Evolutionary conservation across 2,888 invertebrate species (phyloP).

Genomic region (Nudaria mundana): DNA sequence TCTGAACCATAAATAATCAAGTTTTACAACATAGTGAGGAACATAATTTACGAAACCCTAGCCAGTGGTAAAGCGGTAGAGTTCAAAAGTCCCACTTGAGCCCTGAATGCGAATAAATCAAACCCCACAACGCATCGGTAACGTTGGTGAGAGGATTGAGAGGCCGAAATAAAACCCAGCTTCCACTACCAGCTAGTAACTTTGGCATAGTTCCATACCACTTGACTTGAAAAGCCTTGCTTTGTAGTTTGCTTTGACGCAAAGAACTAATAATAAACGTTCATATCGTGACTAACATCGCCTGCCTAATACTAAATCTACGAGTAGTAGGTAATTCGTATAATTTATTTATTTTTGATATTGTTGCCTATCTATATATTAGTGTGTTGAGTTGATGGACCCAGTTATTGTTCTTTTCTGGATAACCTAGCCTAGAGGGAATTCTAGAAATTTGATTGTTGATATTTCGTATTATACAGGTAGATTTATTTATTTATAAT

Average conservation of each 20-base stretch:
- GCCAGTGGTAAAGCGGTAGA: constrained; percentile 43
- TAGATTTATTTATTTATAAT: too few species aligned
- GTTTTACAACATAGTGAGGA: constrained; percentile 36
- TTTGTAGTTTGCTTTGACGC: constrained; percentile 22
- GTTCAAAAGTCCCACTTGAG: constrained; percentile 57
- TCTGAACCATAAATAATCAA: constrained; percentile 32
- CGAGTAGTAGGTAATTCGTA: too few species aligned
- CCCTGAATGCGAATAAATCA: constrained; percentile 57
- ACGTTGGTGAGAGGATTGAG: constrained; percentile 29
- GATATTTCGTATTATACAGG: too few species aligned
- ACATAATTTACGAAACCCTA: constrained; percentile 42
- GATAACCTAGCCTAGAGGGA: too few species aligned
- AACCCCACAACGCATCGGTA: constrained; percentile 50
- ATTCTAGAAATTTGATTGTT: too few species aligned
- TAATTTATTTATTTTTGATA: too few species aligned
- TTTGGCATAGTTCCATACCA: constrained; percentile 25
- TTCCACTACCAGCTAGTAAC: constrained; percentile 21
- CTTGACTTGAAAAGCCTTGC: constrained; percentile 19
- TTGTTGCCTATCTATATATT: too few species aligned
- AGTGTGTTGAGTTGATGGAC: too few species aligned
- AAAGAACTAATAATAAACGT: too few species aligned
- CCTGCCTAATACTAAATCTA: too few species aligned
- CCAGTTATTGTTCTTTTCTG: too few species aligned
- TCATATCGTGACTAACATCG: too few species aligned
- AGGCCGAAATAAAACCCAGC: constrained; percentile 23